phyloP scores from a whole-genome alignment of 2,113 vertebrate genomes.

The Tympanuchus pallidicinctus region DNA sequence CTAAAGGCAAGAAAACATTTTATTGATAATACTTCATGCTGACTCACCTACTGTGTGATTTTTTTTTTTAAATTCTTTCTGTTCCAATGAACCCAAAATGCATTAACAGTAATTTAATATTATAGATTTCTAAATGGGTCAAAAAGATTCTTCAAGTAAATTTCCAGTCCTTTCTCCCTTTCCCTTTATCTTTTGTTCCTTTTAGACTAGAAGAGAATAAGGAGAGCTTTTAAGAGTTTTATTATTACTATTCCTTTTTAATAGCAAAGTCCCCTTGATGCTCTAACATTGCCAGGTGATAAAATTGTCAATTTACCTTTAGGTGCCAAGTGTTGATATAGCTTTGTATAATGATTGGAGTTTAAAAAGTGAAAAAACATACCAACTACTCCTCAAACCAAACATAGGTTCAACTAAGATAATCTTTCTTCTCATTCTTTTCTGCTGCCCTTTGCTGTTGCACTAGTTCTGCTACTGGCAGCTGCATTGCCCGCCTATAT shows the following conservation, averaged over 20 bases:
- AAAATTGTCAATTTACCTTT: background rate
- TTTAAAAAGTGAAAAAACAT: background rate
- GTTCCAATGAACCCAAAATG: background rate
- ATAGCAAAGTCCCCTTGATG: background rate
- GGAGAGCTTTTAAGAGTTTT: background rate
- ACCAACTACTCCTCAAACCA: background rate
- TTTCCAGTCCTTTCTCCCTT: background rate
- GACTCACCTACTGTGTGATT: background rate
- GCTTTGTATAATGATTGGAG: background rate
- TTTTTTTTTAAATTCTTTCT: background rate
- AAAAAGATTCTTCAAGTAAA: background rate
- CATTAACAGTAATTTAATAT: background rate
- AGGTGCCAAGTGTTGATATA: background rate
- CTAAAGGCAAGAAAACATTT: background rate
- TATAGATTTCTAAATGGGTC: background rate
- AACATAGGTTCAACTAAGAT: background rate
- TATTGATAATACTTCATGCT: background rate
- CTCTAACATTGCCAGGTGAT: background rate
- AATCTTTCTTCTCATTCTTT: background rate
- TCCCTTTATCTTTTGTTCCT: accelerated
- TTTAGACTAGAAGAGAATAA: background rate
- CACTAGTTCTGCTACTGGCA: background rate
- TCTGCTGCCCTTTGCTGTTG: background rate
- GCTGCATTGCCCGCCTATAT: background rate
- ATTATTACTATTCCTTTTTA: background rate